Percentiles rank a stretch among this genome's conserved stretches.
Conservation (phyloP, 1,140 invertebrate genomes). For the Trichogramma pretiosum region DNA sequence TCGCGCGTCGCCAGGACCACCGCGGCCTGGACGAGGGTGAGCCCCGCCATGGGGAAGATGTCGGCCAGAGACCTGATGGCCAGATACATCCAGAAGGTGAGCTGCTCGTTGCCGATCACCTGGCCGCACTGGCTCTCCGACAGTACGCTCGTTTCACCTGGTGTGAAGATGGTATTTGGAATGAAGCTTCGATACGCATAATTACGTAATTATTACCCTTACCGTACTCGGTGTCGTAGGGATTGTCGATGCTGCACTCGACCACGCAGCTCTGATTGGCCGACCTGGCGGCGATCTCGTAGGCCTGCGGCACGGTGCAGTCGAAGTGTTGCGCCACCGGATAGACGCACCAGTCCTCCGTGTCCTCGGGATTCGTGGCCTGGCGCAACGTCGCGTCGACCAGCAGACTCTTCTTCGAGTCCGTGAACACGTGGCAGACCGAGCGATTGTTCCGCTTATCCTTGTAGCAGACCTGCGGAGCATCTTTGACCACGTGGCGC, state of each 20-base stretch:
- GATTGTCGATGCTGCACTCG: constrained; percentile 58
- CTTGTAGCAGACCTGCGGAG: constrained; percentile 55
- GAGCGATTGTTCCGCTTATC: constrained; percentile 41
- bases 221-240: constrained; percentile 33
- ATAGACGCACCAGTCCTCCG: constrained; percentile 49
- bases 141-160: constrained; percentile 26
- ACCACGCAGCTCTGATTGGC: constrained; percentile 48
- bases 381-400: constrained; percentile 48
- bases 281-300: constrained; percentile 34
- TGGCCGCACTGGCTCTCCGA: constrained; percentile 55
- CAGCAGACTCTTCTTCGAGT: constrained; percentile 43
- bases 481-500: constrained; percentile 25
- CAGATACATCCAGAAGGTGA: constrained; percentile 65
- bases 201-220: too few species aligned
- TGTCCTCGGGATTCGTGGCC: constrained; percentile 37
- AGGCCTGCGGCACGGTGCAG: constrained; percentile 47
- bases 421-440: constrained; percentile 55
- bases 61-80: constrained; percentile 62
- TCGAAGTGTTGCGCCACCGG: constrained; percentile 47
- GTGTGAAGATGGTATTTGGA: too few species aligned
- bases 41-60: constrained; percentile 62
- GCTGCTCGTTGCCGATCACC: constrained; percentile 51
- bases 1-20: constrained; percentile 72
- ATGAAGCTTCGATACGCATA: too few species aligned
- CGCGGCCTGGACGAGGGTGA: constrained; percentile 64